Percentiles rank a stretch among this genome's conserved stretches.
Conservation (phyloP, 2,113 vertebrate species). For the Neomonachus schauinslandi region DNA sequence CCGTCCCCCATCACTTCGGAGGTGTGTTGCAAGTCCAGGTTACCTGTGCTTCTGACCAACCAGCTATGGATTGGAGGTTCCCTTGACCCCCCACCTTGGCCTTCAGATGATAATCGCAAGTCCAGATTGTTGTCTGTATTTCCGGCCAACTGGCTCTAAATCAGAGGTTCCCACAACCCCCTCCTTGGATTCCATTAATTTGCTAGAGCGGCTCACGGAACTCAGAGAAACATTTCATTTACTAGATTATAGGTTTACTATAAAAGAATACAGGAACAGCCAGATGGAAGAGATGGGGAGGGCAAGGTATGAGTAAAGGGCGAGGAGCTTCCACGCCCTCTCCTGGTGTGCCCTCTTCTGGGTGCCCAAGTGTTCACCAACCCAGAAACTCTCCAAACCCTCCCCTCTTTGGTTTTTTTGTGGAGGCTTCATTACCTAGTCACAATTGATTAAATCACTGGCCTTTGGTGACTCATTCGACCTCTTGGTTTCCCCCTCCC, state of each 20-base stretch:
- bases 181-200: neutral
- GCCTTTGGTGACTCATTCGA: neutral
- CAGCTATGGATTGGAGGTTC: neutral
- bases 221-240: constrained; percentile 5
- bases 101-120: neutral
- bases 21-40: neutral
- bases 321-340: fast-evolving
- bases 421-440: neutral
- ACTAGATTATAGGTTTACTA: neutral
- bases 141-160: neutral
- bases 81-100: neutral
- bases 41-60: neutral
- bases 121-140: neutral
- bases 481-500: neutral
- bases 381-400: neutral
- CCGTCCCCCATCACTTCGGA: neutral
- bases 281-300: neutral
- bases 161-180: neutral
- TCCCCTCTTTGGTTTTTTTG: neutral
- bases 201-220: neutral
- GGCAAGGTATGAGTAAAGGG: neutral
- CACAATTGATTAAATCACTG: neutral
- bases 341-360: neutral
- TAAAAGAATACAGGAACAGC: neutral
- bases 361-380: neutral